Base-by-base conservation (phyloP, 2,113 vertebrate genomes). In the Micronycteris hirsuta region DNA sequence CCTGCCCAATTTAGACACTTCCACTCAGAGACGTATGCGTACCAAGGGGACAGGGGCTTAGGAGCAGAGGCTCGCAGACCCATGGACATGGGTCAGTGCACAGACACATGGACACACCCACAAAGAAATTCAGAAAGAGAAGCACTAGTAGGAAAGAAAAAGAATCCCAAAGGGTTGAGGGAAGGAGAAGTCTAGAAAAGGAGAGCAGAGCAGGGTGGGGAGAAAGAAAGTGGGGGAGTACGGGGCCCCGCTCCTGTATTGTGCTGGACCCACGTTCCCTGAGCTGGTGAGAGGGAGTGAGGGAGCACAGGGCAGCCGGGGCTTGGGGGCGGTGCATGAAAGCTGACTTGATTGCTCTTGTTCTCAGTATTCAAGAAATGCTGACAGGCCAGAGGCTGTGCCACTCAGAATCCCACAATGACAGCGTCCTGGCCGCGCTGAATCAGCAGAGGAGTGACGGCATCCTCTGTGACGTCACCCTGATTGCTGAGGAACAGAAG, bases 371-470 rank as follows among this genome's bases (percentile, higher is more conserved):
- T 97, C 99, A 99, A 98, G 99, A 99, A 97, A 99, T 99, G 99
- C 99, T 99, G 98, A 99, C 99, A 97, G 99, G 99, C 98, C 99
- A 99, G 98, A 99, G 99, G 97, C 99, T 99, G 91, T 99, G 99
- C 98, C 99, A 99, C 97, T 99, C 99, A 7, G 99, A 99, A 97
- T 99, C 99, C 92, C 99, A 99, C 98, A 99, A 99, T 4, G 98
- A 99, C 97, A 99, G 98, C 6, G 99, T 99, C 86, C 98, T 99
- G 91, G 98, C 99, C 54, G 99, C 99, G 22, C 98, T 99, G 98
- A 99, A 99, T 97, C 99, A 99, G 92, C 99, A 99, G 98, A 99
- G 99, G 97, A 99, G 99, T 45, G 99, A 99, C 14, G 99, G 99
- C 74, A 98, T 99, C 93, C 99, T 99, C 88, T 99, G 99, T 7